phyloP scores from a whole-genome alignment of 2,113 vertebrate genomes.

The Trochalopteron elliotii region DNA sequence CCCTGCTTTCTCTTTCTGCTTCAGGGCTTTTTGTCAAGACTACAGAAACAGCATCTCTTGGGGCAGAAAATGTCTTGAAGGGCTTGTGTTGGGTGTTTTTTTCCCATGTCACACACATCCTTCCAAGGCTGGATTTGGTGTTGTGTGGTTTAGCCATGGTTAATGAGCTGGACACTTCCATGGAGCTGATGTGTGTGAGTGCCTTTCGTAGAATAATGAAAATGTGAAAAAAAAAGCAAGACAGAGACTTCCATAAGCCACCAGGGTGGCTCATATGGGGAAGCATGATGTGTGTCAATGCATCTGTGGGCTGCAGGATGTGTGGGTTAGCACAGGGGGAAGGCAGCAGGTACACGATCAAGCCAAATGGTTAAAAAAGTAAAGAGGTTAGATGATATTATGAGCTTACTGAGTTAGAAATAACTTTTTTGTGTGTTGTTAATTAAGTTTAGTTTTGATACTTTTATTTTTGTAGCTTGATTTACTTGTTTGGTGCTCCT shows the following conservation, averaged over 20 bases:
- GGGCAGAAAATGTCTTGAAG: background rate
- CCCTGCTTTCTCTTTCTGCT: background rate
- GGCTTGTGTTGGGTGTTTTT: background rate
- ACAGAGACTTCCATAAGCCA: background rate
- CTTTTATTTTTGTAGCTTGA: too few relatives aligned
- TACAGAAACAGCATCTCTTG: background rate
- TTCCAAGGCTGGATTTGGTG: background rate
- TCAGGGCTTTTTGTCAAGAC: background rate
- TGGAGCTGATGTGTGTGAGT: background rate
- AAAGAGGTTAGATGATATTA: too few relatives aligned
- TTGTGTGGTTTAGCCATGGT: background rate
- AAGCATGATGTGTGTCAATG: too few relatives aligned
- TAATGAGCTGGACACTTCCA: background rate
- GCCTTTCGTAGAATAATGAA: background rate
- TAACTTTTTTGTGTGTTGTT: too few relatives aligned
- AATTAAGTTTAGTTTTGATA: too few relatives aligned
- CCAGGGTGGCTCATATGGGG: too few relatives aligned
- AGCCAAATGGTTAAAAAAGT: too few relatives aligned
- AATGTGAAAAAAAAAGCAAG: fast-evolving
- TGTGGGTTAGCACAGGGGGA: too few relatives aligned
- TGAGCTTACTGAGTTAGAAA: too few relatives aligned
- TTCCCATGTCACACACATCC: background rate
- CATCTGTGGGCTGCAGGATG: too few relatives aligned
- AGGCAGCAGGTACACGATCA: too few relatives aligned
- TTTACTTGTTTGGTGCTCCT: too few relatives aligned